These are phyloP conservation scores for Callorhinus ursinus DNA, from an alignment of 2,113 vertebrate genomes.

Conservation along the genomic window DNA sequence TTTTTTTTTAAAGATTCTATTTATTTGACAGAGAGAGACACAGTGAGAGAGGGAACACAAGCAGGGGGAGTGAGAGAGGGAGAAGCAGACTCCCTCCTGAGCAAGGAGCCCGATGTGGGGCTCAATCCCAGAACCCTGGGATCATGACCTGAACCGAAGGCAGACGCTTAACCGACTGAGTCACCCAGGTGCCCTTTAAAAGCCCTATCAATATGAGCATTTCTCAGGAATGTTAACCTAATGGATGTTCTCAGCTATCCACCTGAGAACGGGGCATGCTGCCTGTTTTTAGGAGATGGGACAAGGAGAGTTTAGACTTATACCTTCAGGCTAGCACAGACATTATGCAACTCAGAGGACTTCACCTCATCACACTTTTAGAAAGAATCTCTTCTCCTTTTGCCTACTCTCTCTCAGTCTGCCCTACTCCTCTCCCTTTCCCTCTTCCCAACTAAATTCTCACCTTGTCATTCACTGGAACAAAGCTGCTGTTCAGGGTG, in stretches of 20 bases:
- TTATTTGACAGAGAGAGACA: too few species aligned
- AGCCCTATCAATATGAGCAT: background rate
- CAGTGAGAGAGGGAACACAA: background rate
- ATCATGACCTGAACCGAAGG: background rate
- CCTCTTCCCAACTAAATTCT: constrained; percentile 7
- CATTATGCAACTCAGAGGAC: background rate
- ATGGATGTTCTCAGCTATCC: background rate
- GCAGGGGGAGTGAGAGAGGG: background rate
- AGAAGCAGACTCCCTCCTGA: background rate
- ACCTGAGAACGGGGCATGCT: background rate
- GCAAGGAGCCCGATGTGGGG: background rate
- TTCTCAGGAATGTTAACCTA: background rate
- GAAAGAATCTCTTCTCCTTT: background rate
- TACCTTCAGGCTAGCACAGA: background rate
- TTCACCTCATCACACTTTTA: background rate
- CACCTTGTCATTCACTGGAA: constrained; percentile 63
- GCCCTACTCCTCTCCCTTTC: background rate
- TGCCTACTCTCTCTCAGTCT: background rate
- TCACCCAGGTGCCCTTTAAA: background rate
- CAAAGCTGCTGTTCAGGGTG: constrained; percentile 45
- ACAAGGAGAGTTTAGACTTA: background rate
- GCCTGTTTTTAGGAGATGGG: background rate
- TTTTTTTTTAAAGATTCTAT: too few species aligned
- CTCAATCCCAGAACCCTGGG: background rate
- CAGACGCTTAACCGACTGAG: background rate